These are phyloP conservation scores for Styela plicata DNA, from an alignment of 23 tunicate genomes.

Conservation along the genomic window DNA sequence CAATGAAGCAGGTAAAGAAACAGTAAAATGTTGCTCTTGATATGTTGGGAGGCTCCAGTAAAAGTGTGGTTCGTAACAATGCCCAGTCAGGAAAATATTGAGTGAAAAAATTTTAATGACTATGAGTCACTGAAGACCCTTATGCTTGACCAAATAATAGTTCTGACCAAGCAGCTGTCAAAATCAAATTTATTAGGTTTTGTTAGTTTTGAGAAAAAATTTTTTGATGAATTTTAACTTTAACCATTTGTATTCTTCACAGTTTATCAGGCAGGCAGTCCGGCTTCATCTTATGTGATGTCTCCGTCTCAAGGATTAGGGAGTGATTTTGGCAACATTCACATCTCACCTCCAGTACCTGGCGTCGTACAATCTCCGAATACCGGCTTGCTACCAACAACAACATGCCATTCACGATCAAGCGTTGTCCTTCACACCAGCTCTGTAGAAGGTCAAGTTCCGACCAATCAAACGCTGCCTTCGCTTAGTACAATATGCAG, in stretches of 20 bases:
- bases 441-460: not conserved
- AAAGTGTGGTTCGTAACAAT: too few relatives aligned
- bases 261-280: constrained; percentile 1
- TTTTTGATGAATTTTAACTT: too few relatives aligned
- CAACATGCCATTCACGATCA: not conserved
- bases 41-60: too few relatives aligned
- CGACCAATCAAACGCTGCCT: not conserved
- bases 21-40: too few relatives aligned
- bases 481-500: not conserved
- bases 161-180: too few relatives aligned
- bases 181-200: too few relatives aligned
- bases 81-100: too few relatives aligned
- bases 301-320: constrained; percentile 25
- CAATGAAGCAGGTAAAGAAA: constrained; percentile 10
- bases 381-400: not conserved
- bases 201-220: too few relatives aligned
- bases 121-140: too few relatives aligned
- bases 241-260: not conserved
- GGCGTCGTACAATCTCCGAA: not conserved
- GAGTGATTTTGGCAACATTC: constrained; percentile 26
- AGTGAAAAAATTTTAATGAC: too few relatives aligned
- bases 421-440: constrained; percentile 6
- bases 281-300: constrained; percentile 14
- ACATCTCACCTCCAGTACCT: constrained; percentile 8
- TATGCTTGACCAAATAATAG: too few relatives aligned